These are phyloP conservation scores for Xestobium rufovillosum DNA, from an alignment of 2,888 invertebrate species.

Conservation along the genomic window DNA sequence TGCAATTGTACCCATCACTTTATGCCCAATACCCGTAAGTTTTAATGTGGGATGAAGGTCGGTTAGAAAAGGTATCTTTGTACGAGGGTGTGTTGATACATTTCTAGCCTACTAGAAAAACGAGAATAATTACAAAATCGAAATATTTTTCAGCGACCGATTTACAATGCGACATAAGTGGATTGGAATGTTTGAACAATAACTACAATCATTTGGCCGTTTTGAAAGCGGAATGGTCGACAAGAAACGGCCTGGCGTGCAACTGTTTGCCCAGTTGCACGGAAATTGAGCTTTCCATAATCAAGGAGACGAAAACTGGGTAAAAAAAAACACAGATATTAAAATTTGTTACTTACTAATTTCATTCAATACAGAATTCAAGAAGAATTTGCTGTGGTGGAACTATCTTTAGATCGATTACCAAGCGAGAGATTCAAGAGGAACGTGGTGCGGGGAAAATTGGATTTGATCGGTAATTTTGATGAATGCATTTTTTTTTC, in stretches of 20 bases:
- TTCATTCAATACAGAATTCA: slow-evolving; percentile 22
- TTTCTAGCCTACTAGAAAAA: neutral
- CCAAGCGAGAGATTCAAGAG: slow-evolving; percentile 63
- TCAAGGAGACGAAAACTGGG: slow-evolving; percentile 48
- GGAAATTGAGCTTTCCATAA: slow-evolving; percentile 59
- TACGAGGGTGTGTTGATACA: too few relatives aligned
- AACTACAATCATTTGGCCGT: slow-evolving; percentile 55
- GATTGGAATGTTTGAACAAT: slow-evolving; percentile 56
- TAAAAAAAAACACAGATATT: slow-evolving; percentile 20
- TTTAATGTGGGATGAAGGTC: neutral
- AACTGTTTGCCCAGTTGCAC: slow-evolving; percentile 65
- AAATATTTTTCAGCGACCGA: slow-evolving; percentile 37
- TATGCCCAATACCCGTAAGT: slow-evolving; percentile 55
- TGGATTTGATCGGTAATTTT: slow-evolving; percentile 60
- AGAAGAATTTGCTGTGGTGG: slow-evolving; percentile 42
- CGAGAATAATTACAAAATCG: neutral
- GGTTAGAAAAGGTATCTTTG: neutral
- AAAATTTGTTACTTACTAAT: neutral
- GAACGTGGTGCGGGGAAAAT: slow-evolving; percentile 53
- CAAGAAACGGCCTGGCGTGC: slow-evolving; percentile 56
- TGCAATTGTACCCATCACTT: slow-evolving; percentile 66
- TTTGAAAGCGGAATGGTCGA: slow-evolving; percentile 59
- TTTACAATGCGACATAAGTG: slow-evolving; percentile 55
- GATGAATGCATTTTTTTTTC: too few relatives aligned
- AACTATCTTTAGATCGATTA: slow-evolving; percentile 55